Evolutionary conservation across 2,113 vertebrate species (phyloP).

Genomic region (Callithrix jacchus): DNA sequence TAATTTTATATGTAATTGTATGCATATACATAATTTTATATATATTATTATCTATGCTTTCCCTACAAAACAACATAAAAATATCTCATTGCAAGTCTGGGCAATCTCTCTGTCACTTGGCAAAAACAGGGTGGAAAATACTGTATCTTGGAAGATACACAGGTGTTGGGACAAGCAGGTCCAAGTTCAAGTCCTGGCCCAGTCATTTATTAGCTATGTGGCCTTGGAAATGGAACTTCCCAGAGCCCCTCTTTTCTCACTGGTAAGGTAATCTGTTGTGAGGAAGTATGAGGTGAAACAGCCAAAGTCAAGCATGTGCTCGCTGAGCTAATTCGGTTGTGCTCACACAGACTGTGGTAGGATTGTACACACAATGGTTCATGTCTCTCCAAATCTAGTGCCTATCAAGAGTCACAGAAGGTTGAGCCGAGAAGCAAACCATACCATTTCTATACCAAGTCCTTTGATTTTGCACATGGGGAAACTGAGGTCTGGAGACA

Average conservation of each 20-base stretch:
- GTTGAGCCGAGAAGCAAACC: neutral
- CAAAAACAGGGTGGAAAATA: neutral
- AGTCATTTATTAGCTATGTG: rapidly evolving
- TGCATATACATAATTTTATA: too few relatives aligned
- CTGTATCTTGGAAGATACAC: neutral
- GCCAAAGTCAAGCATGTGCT: rapidly evolving
- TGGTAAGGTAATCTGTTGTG: neutral
- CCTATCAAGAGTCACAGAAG: neutral
- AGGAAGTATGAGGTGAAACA: rapidly evolving
- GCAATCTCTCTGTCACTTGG: neutral
- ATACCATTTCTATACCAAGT: neutral
- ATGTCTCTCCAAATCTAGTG: neutral
- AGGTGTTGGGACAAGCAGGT: neutral
- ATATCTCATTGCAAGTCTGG: neutral
- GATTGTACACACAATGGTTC: rapidly evolving
- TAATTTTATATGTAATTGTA: too few relatives aligned
- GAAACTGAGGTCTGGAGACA: neutral
- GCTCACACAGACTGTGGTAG: neutral
- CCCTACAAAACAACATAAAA: neutral
- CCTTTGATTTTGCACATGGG: neutral
- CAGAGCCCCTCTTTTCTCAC: neutral
- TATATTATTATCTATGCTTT: neutral
- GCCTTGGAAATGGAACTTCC: neutral
- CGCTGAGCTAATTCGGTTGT: rapidly evolving
- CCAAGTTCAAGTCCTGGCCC: neutral